These are phyloP conservation scores for Sebastes minor DNA, from an alignment of 2,797 vertebrate genomes.

Conservation along the genomic window DNA sequence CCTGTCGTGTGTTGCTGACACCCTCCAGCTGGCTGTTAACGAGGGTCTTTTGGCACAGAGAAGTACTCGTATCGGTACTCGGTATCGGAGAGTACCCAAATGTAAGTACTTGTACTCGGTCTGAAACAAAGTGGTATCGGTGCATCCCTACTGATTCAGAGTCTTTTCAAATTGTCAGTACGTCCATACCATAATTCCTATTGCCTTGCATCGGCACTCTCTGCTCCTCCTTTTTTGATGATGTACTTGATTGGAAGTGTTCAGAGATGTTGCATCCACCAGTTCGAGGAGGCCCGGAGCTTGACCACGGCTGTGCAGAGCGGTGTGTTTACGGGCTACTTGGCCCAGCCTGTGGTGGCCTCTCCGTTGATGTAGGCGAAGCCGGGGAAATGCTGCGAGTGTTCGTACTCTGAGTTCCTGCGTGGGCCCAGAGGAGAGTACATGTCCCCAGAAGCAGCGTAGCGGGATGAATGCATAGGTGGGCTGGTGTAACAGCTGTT, in stretches of 20 bases:
- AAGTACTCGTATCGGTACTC: too few species aligned
- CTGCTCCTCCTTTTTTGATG: slow-evolving; percentile 14
- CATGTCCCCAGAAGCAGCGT: slow-evolving; percentile 91
- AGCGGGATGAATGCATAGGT: slow-evolving; percentile 94
- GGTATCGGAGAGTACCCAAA: too few species aligned
- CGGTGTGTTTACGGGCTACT: slow-evolving; percentile 73
- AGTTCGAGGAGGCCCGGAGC: slow-evolving; percentile 15
- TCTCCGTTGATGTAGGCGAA: slow-evolving; percentile 99
- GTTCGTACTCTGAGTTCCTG: slow-evolving; percentile 98
- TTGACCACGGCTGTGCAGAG: slow-evolving; percentile 21
- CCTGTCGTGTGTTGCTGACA: too few species aligned
- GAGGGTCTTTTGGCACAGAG: too few species aligned
- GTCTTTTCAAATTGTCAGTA: slow-evolving; percentile 47
- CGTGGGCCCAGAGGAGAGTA: slow-evolving; percentile 92
- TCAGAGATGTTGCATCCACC: slow-evolving; percentile 40
- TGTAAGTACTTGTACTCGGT: too few species aligned
- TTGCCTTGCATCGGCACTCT: slow-evolving; percentile 25
- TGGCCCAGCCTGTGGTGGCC: slow-evolving; percentile 97
- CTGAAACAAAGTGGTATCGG: too few species aligned
- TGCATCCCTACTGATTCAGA: slow-evolving; percentile 17
- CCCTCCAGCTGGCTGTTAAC: too few species aligned
- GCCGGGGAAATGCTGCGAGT: slow-evolving; percentile 98
- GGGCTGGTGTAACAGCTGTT: slow-evolving; percentile 95
- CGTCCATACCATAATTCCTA: slow-evolving; percentile 35
- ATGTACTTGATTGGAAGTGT: slow-evolving; percentile 49